These are phyloP conservation scores for Pangasius mekongensis DNA, from an alignment of 2,797 vertebrate species.

Conservation along the genomic window DNA sequence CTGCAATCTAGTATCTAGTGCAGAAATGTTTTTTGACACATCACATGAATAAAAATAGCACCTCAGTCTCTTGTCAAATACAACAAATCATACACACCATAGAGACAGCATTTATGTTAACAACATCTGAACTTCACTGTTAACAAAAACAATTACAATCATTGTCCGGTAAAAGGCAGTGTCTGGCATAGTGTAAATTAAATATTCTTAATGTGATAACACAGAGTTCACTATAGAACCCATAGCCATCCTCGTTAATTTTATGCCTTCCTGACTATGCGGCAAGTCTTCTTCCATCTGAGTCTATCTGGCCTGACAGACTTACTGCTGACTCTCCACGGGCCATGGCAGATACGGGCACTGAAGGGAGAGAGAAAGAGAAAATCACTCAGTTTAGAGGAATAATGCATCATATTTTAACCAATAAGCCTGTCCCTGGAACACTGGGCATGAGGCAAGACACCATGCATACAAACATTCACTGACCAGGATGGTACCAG, in stretches of 20 bases:
- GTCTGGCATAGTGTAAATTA: constrained; percentile 27
- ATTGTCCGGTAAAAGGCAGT: constrained; percentile 43
- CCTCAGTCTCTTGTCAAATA: constrained; percentile 11
- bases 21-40: neutral
- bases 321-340: constrained; percentile 69
- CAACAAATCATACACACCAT: neutral
- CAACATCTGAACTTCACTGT: constrained; percentile 9
- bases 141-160: constrained; percentile 8
- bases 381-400: neutral
- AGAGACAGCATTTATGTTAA: neutral
- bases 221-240: neutral
- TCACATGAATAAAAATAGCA: constrained; percentile 12
- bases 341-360: constrained; percentile 61
- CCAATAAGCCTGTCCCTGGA: neutral
- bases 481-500: neutral
- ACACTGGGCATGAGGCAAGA: neutral
- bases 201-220: neutral
- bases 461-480: neutral
- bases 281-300: constrained; percentile 80
- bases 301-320: constrained; percentile 64
- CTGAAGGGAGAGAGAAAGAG: constrained; percentile 54
- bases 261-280: constrained; percentile 86
- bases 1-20: neutral
- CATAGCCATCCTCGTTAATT: neutral
- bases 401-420: neutral